Evolutionary conservation across 2,888 invertebrate species (phyloP).

Genomic region (Macrophya annulata): DNA sequence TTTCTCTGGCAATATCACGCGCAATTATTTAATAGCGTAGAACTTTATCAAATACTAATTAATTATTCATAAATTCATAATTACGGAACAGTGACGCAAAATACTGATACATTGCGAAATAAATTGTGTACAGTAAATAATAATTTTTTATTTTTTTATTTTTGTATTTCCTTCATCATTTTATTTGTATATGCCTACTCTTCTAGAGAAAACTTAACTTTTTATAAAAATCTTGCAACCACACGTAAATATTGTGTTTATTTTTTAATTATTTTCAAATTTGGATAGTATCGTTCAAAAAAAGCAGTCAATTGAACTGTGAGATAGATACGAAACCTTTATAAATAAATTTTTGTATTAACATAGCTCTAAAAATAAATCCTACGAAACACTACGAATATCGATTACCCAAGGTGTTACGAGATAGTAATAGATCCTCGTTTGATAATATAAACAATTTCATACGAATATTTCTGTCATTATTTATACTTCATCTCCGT

Average conservation of each 20-base stretch:
- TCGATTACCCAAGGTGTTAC: slow-evolving; percentile 5
- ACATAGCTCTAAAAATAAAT: slow-evolving; percentile 20
- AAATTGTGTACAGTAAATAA: background rate
- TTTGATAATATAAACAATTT: background rate
- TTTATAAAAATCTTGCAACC: background rate
- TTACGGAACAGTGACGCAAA: slow-evolving; percentile 3
- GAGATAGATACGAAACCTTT: slow-evolving; percentile 1
- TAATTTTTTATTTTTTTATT: background rate
- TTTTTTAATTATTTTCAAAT: background rate
- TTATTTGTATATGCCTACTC: background rate
- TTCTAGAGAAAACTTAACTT: background rate
- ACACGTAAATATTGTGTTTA: background rate
- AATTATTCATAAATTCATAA: slow-evolving; percentile 8
- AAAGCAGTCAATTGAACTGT: background rate
- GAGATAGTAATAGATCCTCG: background rate
- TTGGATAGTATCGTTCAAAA: background rate
- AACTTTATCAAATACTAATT: background rate
- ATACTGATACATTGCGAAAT: background rate
- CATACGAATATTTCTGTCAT: background rate
- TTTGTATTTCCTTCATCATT: background rate
- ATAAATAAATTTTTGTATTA: background rate
- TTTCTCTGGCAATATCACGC: background rate
- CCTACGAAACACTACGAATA: slow-evolving; percentile 13
- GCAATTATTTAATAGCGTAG: background rate
- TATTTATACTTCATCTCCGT: background rate